phyloP scores from a whole-genome alignment of 1,140 invertebrate species.

The Cydia splendana region DNA sequence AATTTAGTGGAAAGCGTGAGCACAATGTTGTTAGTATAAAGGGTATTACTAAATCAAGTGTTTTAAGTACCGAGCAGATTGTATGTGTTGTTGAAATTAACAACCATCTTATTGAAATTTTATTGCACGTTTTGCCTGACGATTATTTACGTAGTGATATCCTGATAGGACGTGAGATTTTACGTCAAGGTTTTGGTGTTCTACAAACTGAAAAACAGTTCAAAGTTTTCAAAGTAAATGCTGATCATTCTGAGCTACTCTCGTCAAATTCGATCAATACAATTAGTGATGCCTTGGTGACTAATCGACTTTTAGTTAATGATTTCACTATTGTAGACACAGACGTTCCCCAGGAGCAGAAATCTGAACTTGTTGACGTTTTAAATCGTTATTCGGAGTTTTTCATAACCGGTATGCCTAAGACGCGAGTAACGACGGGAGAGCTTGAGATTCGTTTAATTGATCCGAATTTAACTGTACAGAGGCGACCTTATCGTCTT shows the following conservation, averaged over 20 bases:
- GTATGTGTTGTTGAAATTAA: conserved; percentile 42
- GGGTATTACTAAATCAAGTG: conserved; percentile 38
- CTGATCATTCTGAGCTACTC: too few relatives aligned
- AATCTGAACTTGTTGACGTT: too few relatives aligned
- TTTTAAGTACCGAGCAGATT: conserved; percentile 42
- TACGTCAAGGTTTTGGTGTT: conserved; percentile 40
- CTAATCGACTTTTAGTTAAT: conserved; percentile 36
- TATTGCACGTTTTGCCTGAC: conserved; percentile 50
- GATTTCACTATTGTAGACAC: conserved; percentile 34
- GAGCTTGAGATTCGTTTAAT: too few relatives aligned
- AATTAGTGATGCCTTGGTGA: not conserved
- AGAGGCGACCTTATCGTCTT: too few relatives aligned
- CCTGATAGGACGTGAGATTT: conserved; percentile 49
- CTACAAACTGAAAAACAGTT: conserved; percentile 34
- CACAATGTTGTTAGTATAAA: conserved; percentile 39
- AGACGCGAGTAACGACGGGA: too few relatives aligned
- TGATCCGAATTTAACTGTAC: too few relatives aligned
- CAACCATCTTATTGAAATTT: conserved; percentile 39
- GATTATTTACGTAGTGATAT: conserved; percentile 41
- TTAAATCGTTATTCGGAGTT: too few relatives aligned
- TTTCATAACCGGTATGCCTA: too few relatives aligned
- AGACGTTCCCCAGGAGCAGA: too few relatives aligned
- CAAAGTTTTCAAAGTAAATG: too few relatives aligned
- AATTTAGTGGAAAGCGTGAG: conserved; percentile 39
- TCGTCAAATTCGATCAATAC: too few relatives aligned